Evolutionary conservation across 2,113 vertebrate genomes (phyloP), one percentile per base, ranked within the genome.

Genomic region (Lycocorax pyrrhopterus): DNA sequence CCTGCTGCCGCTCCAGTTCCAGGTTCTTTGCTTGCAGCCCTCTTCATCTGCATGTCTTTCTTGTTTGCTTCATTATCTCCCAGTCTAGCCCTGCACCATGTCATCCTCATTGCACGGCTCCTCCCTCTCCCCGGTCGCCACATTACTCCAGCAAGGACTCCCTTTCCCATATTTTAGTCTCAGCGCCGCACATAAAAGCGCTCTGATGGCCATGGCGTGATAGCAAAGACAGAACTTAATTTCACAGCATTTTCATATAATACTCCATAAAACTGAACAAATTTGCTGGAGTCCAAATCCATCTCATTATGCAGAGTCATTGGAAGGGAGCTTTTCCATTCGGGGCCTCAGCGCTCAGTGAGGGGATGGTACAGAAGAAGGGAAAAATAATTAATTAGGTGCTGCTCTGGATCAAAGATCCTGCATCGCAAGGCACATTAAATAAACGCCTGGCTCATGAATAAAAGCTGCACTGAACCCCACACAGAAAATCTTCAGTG

Each of bases 341-440:
- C 30, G 59, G 77, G 95, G 90, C 78, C 77, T 89, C 27, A 0
- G 69, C 6, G n/a, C 86, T 76, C 74, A 7, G 53, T 78, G 18
- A 58, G 62, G 88, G 93, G 83, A 92, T 91, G 93, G 88, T 74
- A 68, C 64, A 92, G 95, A 91, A 89, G 79, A 87, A 80, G 68
- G 77, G 80, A 29, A 83, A 95, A 92, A 96, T 94, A 95, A 96
- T 95, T 96, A 96, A 96, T 95, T 94, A 96, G 95, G 92, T 91
- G 93, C 92, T 88, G 93, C 96, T 91, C 58, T 87, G 84, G 87
- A 64, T 94, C 94, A 96, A 94, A 96, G 96, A 95, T 97, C 91
- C 92, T 76, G 93, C 87, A 9, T 93, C 1, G 7, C 74, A 55
- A 94, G 89, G 87, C 92, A 44, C 80, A 47, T 96, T 92, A 93